Evolutionary conservation across 2,888 invertebrate genomes (phyloP), one percentile per base, ranked within the genome.

Genomic region (Ochropacha duplaris): DNA sequence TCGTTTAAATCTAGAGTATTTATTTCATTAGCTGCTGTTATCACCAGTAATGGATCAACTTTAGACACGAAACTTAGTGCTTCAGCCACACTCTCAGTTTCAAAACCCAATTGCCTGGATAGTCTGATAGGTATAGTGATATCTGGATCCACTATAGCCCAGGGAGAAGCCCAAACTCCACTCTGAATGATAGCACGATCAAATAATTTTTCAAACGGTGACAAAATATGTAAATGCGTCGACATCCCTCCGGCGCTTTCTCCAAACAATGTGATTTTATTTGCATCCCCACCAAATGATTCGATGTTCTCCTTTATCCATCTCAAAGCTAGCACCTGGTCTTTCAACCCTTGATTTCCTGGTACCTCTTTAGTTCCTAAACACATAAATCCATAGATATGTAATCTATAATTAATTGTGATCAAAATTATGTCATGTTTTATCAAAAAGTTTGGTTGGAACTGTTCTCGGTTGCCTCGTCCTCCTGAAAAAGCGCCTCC

Each of bases 321-420:
- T 51, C 68, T 64, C 8, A 83, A 50, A 6, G 77, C 81, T 26
- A 73, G 39, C 0, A 66, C 26, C 50, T 77, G 77, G 50, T 81
- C 81, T 58, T 78, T 81, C 1, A 81, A 56, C 4, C 81, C 81
- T 64, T 79, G 79, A 57, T 81, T 83, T 5, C 83, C 83, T 2
- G 81, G 75, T 6, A 76, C 62, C 9, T 75, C 71, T 4, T 74
- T 70, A 2, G 62, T 74, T 50, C 74, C 69, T 0, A 74, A 54
- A 50, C 77, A 75, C 64, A 81, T 66, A n/a, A 80, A 81, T 3
- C 81, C 81, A 26, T 72, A 76, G 6, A 72, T 66, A 0, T 79
- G 79, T 2, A 79, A 24, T 44, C 81, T 66, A 28, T 80, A 83
- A 60, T 81, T 81, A 0, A 80, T 50, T 0, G 75, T 68, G 1